These are phyloP conservation scores for Crotophaga sulcirostris DNA, from an alignment of 2,113 vertebrate genomes.

Conservation along the genomic window DNA sequence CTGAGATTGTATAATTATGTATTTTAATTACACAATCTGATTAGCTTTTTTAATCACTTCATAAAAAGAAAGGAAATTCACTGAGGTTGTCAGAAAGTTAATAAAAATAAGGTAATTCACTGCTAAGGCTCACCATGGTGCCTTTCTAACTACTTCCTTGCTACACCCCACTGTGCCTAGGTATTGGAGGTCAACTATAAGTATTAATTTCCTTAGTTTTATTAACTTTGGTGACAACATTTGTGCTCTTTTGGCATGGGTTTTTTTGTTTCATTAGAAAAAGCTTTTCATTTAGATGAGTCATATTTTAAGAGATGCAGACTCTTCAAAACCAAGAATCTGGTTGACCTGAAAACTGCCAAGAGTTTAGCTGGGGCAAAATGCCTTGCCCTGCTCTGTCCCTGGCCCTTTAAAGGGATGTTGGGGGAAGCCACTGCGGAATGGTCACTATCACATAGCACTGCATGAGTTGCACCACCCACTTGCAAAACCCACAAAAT, in stretches of 20 bases:
- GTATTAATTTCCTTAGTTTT: constrained; percentile 67
- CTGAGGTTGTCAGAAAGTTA: constrained; percentile 67
- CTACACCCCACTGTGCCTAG: constrained; percentile 37
- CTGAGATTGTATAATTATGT: constrained; percentile 67
- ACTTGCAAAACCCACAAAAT: neutral
- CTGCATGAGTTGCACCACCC: rapidly evolving
- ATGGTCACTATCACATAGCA: neutral
- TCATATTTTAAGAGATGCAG: neutral
- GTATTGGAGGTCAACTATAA: constrained; percentile 64
- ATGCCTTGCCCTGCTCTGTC: neutral
- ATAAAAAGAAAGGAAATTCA: constrained; percentile 75
- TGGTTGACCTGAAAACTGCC: neutral
- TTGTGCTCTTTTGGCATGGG: neutral
- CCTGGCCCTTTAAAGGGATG: rapidly evolving
- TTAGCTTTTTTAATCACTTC: constrained; percentile 76
- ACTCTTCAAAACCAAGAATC: neutral
- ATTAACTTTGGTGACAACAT: constrained; percentile 51
- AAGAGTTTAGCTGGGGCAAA: no score
- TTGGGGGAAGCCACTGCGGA: rapidly evolving
- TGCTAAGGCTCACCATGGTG: constrained; percentile 21
- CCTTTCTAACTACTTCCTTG: constrained; percentile 45
- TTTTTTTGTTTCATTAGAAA: neutral
- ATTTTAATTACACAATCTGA: constrained; percentile 73
- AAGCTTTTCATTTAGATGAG: neutral
- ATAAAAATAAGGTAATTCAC: constrained; percentile 66